Conservation (phyloP, 2,797 vertebrate species). For the Synanceia verrucosa region DNA sequence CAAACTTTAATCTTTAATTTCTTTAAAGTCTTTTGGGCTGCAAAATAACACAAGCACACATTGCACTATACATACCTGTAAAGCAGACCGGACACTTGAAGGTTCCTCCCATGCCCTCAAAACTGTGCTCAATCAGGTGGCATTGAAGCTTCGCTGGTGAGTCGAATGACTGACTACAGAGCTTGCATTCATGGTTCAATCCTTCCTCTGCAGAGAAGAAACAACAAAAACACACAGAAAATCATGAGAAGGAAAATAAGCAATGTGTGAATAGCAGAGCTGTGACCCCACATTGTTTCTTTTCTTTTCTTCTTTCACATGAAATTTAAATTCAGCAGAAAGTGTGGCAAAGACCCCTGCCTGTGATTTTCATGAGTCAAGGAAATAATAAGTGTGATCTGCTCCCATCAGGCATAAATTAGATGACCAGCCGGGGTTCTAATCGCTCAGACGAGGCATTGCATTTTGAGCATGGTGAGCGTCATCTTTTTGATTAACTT, state of each 20-base stretch:
- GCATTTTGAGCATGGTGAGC: constrained; percentile 52
- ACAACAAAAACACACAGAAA: constrained; percentile 60
- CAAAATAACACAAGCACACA: constrained; percentile 7
- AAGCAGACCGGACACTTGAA: constrained; percentile 99
- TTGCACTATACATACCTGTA: constrained; percentile 86
- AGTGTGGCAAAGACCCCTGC: constrained; percentile 49
- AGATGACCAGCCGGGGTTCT: constrained; percentile 63
- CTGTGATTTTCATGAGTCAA: constrained; percentile 66
- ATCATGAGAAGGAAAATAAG: constrained; percentile 62
- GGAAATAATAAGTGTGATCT: constrained; percentile 68
- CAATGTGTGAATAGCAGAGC: constrained; percentile 44
- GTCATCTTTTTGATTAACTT: constrained; percentile 56
- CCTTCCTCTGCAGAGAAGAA: constrained; percentile 90
- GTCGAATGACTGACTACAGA: constrained; percentile 98
- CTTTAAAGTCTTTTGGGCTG: neutral
- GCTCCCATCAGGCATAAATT: constrained; percentile 73
- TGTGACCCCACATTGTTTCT: constrained; percentile 33
- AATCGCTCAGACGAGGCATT: constrained; percentile 59
- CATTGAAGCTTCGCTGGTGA: constrained; percentile 98
- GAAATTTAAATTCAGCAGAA: constrained; percentile 54
- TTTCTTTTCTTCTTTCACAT: constrained; percentile 12
- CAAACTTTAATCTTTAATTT: too few relatives aligned
- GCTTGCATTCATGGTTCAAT: constrained; percentile 97
- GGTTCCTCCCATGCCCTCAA: constrained; percentile 98
- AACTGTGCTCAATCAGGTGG: constrained; percentile 99